Evolutionary conservation across 2,797 vertebrate genomes (phyloP).

Genomic region (Sciurus carolinensis): DNA sequence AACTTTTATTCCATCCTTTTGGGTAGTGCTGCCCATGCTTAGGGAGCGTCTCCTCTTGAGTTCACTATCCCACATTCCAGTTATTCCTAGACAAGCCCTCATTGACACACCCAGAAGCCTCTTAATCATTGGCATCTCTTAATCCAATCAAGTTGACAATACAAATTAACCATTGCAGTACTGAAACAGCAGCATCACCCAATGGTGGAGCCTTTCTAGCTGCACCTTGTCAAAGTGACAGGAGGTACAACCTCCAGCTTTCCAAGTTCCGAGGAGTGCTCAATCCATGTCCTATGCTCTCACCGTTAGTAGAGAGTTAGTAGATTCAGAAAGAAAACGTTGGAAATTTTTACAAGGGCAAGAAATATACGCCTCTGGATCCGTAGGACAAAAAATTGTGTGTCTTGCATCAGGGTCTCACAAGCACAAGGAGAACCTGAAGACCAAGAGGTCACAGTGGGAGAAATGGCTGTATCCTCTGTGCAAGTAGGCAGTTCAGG

Average conservation of each 20-base stretch:
- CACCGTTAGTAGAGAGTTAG: conserved; percentile 92
- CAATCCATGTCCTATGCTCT: conserved; percentile 96
- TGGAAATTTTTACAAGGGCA: conserved; percentile 91
- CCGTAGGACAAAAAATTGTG: not conserved
- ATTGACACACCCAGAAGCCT: no score
- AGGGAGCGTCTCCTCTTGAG: no score
- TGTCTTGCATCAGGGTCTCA: no score
- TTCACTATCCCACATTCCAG: no score
- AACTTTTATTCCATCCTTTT: no score
- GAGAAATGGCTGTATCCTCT: no score
- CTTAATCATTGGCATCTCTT: no score
- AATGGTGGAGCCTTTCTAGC: conserved; percentile 94
- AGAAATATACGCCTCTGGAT: not conserved
- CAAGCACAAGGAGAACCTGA: not conserved
- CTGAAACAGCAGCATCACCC: conserved; percentile 87
- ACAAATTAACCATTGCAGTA: conserved; percentile 81
- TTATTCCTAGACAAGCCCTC: no score
- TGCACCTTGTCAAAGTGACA: conserved; percentile 96
- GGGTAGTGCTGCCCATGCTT: no score
- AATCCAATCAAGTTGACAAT: no score
- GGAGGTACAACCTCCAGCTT: conserved; percentile 95
- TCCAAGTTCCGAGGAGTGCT: conserved; percentile 96
- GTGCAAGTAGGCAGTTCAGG: not conserved
- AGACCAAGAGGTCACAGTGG: not conserved
- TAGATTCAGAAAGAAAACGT: conserved; percentile 98